phyloP scores from a whole-genome alignment of 2,113 vertebrate species.

The Myocastor coypus region DNA sequence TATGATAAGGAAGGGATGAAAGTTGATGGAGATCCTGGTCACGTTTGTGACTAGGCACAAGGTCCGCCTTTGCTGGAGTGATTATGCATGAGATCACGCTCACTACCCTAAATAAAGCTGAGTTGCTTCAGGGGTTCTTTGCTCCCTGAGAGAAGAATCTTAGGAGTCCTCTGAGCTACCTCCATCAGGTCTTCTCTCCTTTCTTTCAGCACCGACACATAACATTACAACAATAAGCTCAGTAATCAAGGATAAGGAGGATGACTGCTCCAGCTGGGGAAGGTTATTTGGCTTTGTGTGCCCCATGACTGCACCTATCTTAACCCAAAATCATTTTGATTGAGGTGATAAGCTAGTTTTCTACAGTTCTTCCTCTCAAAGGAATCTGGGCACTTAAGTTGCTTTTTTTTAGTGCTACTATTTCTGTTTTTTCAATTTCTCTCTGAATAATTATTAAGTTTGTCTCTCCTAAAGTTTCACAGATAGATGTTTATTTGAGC shows the following conservation, averaged over 20 bases:
- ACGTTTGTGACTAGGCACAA: too few relatives aligned
- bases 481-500: slow-evolving; percentile 49
- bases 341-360: slow-evolving; percentile 51
- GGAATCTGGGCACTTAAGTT: slow-evolving; percentile 30
- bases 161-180: too few relatives aligned
- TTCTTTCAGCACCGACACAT: too few relatives aligned
- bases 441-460: slow-evolving; percentile 58
- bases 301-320: not conserved
- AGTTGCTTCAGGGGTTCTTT: too few relatives aligned
- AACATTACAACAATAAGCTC: too few relatives aligned
- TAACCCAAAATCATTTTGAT: not conserved
- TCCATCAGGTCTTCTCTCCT: too few relatives aligned
- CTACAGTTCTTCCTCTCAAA: slow-evolving; percentile 29
- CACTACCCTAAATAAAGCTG: too few relatives aligned
- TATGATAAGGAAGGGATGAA: too few relatives aligned
- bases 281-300: not conserved
- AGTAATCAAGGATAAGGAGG: not conserved
- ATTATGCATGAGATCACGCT: too few relatives aligned
- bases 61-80: too few relatives aligned
- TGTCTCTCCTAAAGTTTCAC: slow-evolving; percentile 45
- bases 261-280: not conserved
- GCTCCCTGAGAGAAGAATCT: too few relatives aligned
- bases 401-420: not conserved
- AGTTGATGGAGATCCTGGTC: too few relatives aligned
- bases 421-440: slow-evolving; percentile 55